Evolutionary conservation across 2,888 invertebrate genomes (phyloP).

Genomic region (Tupiocoris notatus): DNA sequence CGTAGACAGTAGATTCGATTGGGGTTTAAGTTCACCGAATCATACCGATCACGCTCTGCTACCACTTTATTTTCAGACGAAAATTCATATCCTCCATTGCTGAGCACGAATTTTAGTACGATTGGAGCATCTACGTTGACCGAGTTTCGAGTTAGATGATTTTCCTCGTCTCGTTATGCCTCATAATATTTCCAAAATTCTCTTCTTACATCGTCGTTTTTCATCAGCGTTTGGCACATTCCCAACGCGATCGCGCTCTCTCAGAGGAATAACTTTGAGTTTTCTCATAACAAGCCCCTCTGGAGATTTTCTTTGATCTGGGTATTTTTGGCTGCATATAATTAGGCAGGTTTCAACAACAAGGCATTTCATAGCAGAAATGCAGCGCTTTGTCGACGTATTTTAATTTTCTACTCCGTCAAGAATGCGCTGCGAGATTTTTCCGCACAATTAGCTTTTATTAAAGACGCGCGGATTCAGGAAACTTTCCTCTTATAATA

Average conservation of each 20-base stretch:
- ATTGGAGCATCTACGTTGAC: too few relatives aligned
- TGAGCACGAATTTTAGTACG: too few relatives aligned
- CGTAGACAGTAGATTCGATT: too few relatives aligned
- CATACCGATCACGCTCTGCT: too few relatives aligned
- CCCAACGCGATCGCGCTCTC: background rate
- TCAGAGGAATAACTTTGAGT: background rate
- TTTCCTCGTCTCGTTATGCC: too few relatives aligned
- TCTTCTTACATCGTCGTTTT: too few relatives aligned
- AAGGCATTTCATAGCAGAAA: constrained; percentile 9
- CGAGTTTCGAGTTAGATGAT: too few relatives aligned
- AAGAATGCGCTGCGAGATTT: background rate
- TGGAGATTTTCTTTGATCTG: constrained; percentile 29
- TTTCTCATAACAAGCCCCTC: background rate
- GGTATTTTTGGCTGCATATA: constrained; percentile 25
- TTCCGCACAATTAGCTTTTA: background rate
- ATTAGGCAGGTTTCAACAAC: constrained; percentile 1
- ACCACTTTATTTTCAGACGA: too few relatives aligned
- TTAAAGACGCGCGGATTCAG: constrained; percentile 1
- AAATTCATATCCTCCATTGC: too few relatives aligned
- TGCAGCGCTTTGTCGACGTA: background rate
- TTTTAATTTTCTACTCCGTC: background rate
- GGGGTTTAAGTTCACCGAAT: too few relatives aligned
- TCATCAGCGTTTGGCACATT: background rate
- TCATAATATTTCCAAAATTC: background rate
- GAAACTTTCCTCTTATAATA: constrained; percentile 3